Evolutionary conservation across 2,113 vertebrate species (phyloP).

Genomic region (Chelonoidis abingdonii): DNA sequence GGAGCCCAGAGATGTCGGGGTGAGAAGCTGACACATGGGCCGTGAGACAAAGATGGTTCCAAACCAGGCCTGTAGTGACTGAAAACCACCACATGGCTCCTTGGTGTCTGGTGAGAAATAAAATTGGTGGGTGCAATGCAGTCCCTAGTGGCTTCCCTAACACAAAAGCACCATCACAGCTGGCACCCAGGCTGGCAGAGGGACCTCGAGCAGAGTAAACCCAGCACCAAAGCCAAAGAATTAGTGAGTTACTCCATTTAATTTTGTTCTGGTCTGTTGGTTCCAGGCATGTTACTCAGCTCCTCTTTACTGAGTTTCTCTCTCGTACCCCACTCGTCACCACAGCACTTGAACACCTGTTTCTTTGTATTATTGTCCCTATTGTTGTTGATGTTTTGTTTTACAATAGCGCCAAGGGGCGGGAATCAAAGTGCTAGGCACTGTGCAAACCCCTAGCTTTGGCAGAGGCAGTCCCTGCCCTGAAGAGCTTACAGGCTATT

Average conservation of each 20-base stretch:
- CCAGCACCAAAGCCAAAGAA: background rate
- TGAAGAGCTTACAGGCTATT: fast-evolving
- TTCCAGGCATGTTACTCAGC: background rate
- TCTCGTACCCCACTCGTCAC: background rate
- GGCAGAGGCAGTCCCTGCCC: background rate
- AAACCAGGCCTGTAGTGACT: too few species aligned
- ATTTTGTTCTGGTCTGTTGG: background rate
- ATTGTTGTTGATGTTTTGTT: background rate
- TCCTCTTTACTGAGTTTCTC: background rate
- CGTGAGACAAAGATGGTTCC: background rate
- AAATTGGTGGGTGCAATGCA: background rate
- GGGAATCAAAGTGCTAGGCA: background rate
- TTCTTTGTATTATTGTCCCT: background rate
- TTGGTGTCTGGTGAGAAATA: background rate
- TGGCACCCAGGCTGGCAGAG: background rate
- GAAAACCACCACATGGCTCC: background rate
- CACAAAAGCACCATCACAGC: background rate
- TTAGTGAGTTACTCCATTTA: background rate
- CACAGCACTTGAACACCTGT: background rate
- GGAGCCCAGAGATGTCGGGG: background rate
- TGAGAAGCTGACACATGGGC: background rate
- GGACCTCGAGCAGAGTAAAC: too few species aligned
- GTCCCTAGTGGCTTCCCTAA: background rate
- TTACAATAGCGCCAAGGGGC: background rate
- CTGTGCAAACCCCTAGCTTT: background rate